These are phyloP conservation scores for Drosophila micromelanica DNA, from an alignment of 1,140 invertebrate genomes.

Conservation along the genomic window DNA sequence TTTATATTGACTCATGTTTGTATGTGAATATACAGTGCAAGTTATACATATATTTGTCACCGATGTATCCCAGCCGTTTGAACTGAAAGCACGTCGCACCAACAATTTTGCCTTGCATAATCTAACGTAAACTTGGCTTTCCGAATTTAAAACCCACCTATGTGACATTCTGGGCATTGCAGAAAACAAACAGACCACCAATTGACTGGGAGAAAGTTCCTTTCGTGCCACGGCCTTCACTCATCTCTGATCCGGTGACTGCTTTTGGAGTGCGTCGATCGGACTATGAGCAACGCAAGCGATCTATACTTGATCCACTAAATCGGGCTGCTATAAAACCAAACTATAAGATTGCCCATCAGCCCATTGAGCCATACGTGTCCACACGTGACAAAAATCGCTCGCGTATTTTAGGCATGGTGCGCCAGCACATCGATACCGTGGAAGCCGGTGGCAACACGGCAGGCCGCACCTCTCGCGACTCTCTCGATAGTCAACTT, in stretches of 20 bases:
- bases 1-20: not conserved
- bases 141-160: conserved; percentile 49
- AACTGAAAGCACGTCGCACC: conserved; percentile 26
- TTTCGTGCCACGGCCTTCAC: conserved; percentile 91
- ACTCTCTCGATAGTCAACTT: conserved; percentile 87
- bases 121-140: conserved; percentile 52
- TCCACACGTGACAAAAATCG: conserved; percentile 87
- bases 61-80: conserved; percentile 34
- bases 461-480: conserved; percentile 85
- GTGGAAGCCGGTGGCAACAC: conserved; percentile 85
- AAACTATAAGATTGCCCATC: conserved; percentile 85
- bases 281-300: conserved; percentile 65
- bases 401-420: conserved; percentile 86
- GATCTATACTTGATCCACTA: conserved; percentile 76
- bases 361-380: conserved; percentile 87
- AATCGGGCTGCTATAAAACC: conserved; percentile 85
- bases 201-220: conserved; percentile 94
- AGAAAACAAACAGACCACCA: conserved; percentile 86
- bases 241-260: conserved; percentile 91
- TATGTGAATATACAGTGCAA: conserved; percentile 1
- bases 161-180: conserved; percentile 86
- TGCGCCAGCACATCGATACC: conserved; percentile 86
- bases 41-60: conserved; percentile 23
- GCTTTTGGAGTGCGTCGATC: conserved; percentile 89
- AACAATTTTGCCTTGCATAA: conserved; percentile 30